A percentile compares a stretch with the other conserved stretches of the same genome.
These are phyloP conservation scores for Latrodectus hesperus DNA, from an alignment of 2,888 invertebrate genomes.

Conservation along the genomic window DNA sequence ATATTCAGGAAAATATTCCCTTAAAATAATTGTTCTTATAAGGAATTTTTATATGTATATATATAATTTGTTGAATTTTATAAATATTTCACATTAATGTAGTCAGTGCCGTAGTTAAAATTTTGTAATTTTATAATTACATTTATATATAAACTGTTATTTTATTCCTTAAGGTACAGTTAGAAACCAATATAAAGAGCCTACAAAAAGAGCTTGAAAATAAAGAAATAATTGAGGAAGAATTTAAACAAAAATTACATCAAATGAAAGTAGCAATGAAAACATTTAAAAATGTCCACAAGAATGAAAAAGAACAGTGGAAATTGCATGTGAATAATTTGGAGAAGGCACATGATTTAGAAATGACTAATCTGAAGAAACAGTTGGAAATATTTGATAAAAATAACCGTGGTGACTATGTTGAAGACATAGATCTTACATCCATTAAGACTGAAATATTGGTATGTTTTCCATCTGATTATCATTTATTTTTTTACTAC, in stretches of 20 bases:
- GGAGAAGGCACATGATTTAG: constrained; percentile 7
- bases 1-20: too few species aligned
- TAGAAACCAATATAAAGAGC: constrained; percentile 55
- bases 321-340: constrained; percentile 17
- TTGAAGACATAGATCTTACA: constrained; percentile 41
- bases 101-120: too few species aligned
- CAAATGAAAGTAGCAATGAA: constrained; percentile 19
- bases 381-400: constrained; percentile 29
- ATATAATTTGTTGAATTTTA: too few species aligned
- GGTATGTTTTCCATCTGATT: constrained; percentile 19
- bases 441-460: constrained; percentile 34
- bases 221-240: constrained; percentile 20
- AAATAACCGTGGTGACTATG: background rate
- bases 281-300: constrained; percentile 6
- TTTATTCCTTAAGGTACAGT: constrained; percentile 24
- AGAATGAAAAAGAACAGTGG: constrained; percentile 26
- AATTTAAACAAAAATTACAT: constrained; percentile 22
- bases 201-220: constrained; percentile 37
- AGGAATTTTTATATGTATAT: too few species aligned
- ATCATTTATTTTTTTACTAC: background rate
- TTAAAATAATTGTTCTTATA: too few species aligned
- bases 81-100: too few species aligned
- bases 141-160: constrained; percentile 2
- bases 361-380: constrained; percentile 22
- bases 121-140: background rate